These are phyloP conservation scores for Enteromius fasciolatus DNA, from an alignment of 2,797 vertebrate genomes.

Conservation along the genomic window DNA sequence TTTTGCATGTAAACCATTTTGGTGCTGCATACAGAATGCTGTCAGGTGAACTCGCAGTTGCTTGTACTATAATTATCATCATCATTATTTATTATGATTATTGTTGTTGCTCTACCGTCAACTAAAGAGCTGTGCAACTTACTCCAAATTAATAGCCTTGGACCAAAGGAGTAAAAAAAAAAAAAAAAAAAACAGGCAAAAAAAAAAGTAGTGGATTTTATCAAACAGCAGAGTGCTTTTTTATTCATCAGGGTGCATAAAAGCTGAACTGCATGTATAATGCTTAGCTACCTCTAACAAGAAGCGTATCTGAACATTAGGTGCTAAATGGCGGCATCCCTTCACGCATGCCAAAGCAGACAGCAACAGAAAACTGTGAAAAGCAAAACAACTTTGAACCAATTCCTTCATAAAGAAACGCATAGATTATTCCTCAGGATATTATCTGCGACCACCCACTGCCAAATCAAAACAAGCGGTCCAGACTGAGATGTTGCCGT, in stretches of 20 bases:
- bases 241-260: constrained; percentile 13
- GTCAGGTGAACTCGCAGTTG: constrained; percentile 11
- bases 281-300: not conserved
- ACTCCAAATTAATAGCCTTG: constrained; percentile 9
- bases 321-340: constrained; percentile 1
- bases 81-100: constrained; percentile 21
- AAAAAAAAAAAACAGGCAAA: not conserved
- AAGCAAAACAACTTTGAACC: not conserved
- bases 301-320: constrained; percentile 1
- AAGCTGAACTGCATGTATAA: constrained; percentile 19
- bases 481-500: constrained; percentile 5
- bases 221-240: constrained; percentile 20
- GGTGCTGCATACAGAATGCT: constrained; percentile 4
- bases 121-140: not conserved
- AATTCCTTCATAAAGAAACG: not conserved
- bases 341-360: not conserved
- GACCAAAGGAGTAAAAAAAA: not conserved
- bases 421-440: not conserved
- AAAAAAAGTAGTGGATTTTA: not conserved
- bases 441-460: constrained; percentile 15
- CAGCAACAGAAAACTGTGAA: not conserved
- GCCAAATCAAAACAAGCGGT: not conserved
- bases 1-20: constrained; percentile 43
- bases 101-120: not conserved
- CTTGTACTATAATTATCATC: constrained; percentile 31